A percentile compares a stretch with the other conserved stretches of the same genome.
Evolutionary conservation across 2,888 invertebrate genomes (phyloP).

Genomic region (Masnerella sp.): DNA sequence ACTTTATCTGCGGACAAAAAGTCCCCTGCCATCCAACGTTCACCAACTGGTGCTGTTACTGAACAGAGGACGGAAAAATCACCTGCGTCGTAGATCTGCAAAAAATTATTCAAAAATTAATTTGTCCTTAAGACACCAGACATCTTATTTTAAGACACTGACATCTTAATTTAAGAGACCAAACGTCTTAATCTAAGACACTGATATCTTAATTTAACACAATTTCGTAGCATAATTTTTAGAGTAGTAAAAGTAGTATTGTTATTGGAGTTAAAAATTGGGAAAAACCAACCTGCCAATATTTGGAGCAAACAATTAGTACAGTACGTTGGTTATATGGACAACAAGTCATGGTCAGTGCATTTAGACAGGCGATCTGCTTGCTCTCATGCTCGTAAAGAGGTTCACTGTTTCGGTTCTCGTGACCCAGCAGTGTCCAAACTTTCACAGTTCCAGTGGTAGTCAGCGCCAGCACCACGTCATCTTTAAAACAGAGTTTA

Average conservation of each 20-base stretch:
- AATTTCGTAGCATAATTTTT: too few species aligned
- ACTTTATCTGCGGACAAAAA: slow-evolving; percentile 95
- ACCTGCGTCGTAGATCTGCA: slow-evolving; percentile 87
- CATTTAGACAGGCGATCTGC: slow-evolving; percentile 95
- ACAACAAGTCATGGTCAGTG: slow-evolving; percentile 95
- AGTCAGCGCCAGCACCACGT: slow-evolving; percentile 95
- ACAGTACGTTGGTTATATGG: slow-evolving; percentile 97
- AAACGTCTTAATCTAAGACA: too few species aligned
- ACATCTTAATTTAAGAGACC: too few species aligned
- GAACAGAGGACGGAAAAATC: slow-evolving; percentile 98
- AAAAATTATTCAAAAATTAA: too few species aligned
- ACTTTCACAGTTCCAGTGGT: slow-evolving; percentile 98
- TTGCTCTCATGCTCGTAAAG: slow-evolving; percentile 98
- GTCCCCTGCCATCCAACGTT: slow-evolving; percentile 97
- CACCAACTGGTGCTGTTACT: slow-evolving; percentile 91
- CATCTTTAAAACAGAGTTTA: slow-evolving; percentile 84
- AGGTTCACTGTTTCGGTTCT: slow-evolving; percentile 91
- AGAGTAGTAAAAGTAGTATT: too few species aligned
- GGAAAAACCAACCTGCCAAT: slow-evolving; percentile 83
- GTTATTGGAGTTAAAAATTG: too few species aligned
- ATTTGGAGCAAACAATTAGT: slow-evolving; percentile 96
- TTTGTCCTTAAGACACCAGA: too few species aligned
- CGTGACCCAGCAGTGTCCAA: slow-evolving; percentile 94
- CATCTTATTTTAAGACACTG: too few species aligned
- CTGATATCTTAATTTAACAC: too few species aligned